Conservation (phyloP, 2,888 invertebrate genomes). For the Prosapia bicincta region DNA sequence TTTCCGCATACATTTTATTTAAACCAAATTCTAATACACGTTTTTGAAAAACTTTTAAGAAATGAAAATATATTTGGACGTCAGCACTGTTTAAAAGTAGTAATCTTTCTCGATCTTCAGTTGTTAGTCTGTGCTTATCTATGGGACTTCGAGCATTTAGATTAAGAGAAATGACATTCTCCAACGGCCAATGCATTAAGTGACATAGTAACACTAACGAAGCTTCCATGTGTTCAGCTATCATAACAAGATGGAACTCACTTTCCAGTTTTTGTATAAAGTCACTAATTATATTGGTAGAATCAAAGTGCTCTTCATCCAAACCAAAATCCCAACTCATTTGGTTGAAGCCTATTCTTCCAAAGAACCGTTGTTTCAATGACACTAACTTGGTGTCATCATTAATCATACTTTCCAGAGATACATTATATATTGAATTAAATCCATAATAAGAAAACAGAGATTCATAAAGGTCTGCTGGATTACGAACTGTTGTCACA, state of each 20-base stretch:
- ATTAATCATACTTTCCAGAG: slow-evolving; percentile 9
- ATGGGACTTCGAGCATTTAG: slow-evolving; percentile 30
- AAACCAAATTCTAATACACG: slow-evolving; percentile 33
- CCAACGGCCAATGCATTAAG: slow-evolving; percentile 39
- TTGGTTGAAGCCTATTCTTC: slow-evolving; percentile 37
- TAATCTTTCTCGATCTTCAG: slow-evolving; percentile 22
- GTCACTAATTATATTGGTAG: slow-evolving; percentile 24
- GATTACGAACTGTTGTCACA: slow-evolving; percentile 37
- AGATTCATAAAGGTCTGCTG: slow-evolving; percentile 36
- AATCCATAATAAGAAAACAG: slow-evolving; percentile 35
- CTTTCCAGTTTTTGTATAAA: slow-evolving; percentile 36
- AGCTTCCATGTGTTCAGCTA: slow-evolving; percentile 39
- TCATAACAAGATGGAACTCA: slow-evolving; percentile 40
- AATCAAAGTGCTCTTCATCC: slow-evolving; percentile 22
- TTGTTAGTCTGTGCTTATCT: slow-evolving; percentile 22
- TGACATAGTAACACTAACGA: slow-evolving; percentile 38
- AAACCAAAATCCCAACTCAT: slow-evolving; percentile 40
- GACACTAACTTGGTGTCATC: background rate
- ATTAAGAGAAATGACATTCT: slow-evolving; percentile 33
- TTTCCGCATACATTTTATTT: slow-evolving; percentile 32
- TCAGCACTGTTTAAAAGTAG: slow-evolving; percentile 35
- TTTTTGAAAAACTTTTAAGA: slow-evolving; percentile 34
- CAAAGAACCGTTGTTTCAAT: slow-evolving; percentile 12
- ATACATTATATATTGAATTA: slow-evolving; percentile 20
- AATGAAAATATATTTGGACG: slow-evolving; percentile 33